Evolutionary conservation across 2,113 vertebrate genomes (phyloP).

Genomic region (Actenoides hombroni): DNA sequence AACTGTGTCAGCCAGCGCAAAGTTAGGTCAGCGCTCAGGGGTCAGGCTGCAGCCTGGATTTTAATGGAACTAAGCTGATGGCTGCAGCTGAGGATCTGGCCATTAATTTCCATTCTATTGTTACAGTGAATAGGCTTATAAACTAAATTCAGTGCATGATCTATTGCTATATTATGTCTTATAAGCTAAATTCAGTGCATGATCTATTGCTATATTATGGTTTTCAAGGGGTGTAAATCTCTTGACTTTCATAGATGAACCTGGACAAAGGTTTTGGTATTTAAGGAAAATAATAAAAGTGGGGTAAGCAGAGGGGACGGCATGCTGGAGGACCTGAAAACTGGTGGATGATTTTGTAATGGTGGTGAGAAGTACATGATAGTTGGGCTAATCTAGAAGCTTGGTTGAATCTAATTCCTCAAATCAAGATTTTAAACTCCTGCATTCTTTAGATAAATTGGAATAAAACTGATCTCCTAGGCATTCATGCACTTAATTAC

Average conservation of each 20-base stretch:
- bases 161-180: slow-evolving; percentile 4
- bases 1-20: slow-evolving; percentile 15
- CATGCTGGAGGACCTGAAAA: background rate
- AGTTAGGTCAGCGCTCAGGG: slow-evolving; percentile 18
- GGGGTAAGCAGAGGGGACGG: background rate
- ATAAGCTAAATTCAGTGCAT: background rate
- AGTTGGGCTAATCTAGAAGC: background rate
- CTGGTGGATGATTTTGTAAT: background rate
- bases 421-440: background rate
- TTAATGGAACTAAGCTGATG: slow-evolving; percentile 46
- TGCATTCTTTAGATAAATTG: background rate
- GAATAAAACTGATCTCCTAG: background rate
- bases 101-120: slow-evolving; percentile 34
- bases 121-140: slow-evolving; percentile 25
- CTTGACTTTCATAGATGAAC: background rate
- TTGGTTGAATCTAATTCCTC: background rate
- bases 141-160: slow-evolving; percentile 10
- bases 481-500: slow-evolving; percentile 24
- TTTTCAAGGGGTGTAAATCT: slow-evolving; percentile 8
- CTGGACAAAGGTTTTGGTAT: background rate
- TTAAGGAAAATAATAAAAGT: background rate
- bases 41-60: slow-evolving; percentile 31
- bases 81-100: slow-evolving; percentile 46
- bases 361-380: background rate
- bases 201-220: background rate